A percentile compares a stretch with the other conserved stretches of the same genome.
These are phyloP conservation scores for Poecilia velifera DNA, from an alignment of 2,797 vertebrate species.

Conservation along the genomic window DNA sequence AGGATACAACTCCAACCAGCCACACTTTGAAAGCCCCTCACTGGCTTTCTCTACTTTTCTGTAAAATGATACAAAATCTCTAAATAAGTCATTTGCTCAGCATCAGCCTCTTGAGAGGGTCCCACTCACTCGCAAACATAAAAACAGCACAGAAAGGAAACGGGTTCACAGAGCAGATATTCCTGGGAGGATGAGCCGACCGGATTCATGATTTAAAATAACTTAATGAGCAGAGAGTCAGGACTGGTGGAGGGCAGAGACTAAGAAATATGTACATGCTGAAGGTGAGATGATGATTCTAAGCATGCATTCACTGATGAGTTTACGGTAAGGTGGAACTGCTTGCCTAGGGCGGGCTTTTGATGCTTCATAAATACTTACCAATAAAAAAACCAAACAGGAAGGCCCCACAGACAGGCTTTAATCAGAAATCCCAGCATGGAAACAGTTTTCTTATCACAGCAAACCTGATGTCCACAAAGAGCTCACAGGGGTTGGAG, in stretches of 20 bases:
- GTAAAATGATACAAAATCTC: slow-evolving; percentile 67
- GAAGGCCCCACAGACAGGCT: slow-evolving; percentile 26
- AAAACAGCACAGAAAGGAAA: slow-evolving; percentile 36
- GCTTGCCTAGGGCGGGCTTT: slow-evolving; percentile 28
- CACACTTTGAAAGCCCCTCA: slow-evolving; percentile 34
- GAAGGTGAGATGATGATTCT: slow-evolving; percentile 35
- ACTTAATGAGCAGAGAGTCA: slow-evolving; percentile 55
- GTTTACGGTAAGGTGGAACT: slow-evolving; percentile 23
- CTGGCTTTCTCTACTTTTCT: slow-evolving; percentile 40
- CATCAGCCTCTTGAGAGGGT: slow-evolving; percentile 30
- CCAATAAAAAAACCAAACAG: slow-evolving; percentile 36
- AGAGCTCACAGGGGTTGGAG: slow-evolving; percentile 3
- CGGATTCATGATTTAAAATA: slow-evolving; percentile 69
- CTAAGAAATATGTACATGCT: slow-evolving; percentile 45
- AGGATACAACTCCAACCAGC: slow-evolving; percentile 67
- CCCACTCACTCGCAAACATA: slow-evolving; percentile 46
- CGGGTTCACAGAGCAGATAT: slow-evolving; percentile 21
- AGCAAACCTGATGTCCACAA: slow-evolving; percentile 43
- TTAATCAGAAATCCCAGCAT: slow-evolving; percentile 15
- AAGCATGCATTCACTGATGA: slow-evolving; percentile 60
- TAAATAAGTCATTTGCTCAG: slow-evolving; percentile 44
- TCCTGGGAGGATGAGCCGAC: slow-evolving; percentile 21
- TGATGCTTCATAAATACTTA: slow-evolving; percentile 53
- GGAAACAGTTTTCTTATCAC: slow-evolving; percentile 31
- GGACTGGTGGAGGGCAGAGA: slow-evolving; percentile 2